Conservation (phyloP, 2,888 invertebrate species). For the Callyntrura sp. region DNA sequence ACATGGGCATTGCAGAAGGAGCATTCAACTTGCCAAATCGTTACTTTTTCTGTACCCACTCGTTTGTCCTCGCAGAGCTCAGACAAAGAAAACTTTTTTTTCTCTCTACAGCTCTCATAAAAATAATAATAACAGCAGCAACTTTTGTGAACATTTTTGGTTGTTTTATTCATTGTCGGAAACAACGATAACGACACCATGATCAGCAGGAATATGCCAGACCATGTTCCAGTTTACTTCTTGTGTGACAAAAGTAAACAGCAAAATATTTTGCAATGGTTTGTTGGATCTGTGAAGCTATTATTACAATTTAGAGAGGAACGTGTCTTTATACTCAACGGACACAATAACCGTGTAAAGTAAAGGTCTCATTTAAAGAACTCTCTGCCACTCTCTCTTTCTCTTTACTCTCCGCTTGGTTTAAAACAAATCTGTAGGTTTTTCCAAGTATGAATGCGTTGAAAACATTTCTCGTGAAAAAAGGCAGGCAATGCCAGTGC, state of each 20-base stretch:
- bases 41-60: slow-evolving; percentile 26
- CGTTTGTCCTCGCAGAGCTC: slow-evolving; percentile 32
- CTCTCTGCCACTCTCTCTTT: too few species aligned
- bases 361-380: not conserved
- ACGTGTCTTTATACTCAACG: slow-evolving; percentile 15
- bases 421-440: slow-evolving; percentile 18
- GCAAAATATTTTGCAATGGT: slow-evolving; percentile 14
- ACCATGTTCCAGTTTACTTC: slow-evolving; percentile 47
- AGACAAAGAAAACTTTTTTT: not conserved
- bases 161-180: slow-evolving; percentile 22
- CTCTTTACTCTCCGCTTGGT: too few species aligned
- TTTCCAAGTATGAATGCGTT: slow-evolving; percentile 6
- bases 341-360: not conserved
- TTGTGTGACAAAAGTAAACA: slow-evolving; percentile 42
- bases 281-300: slow-evolving; percentile 21
- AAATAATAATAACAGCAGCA: slow-evolving; percentile 6
- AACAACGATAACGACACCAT: slow-evolving; percentile 25
- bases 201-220: slow-evolving; percentile 36
- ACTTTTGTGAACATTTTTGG: slow-evolving; percentile 31
- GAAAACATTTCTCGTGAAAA: slow-evolving; percentile 45
- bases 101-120: slow-evolving; percentile 16
- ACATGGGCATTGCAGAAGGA: slow-evolving; percentile 59
- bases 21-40: slow-evolving; percentile 67
- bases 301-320: slow-evolving; percentile 1
- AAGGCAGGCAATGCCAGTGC: not conserved